Base-by-base conservation (phyloP, 2,797 vertebrate species). In the Setipinna tenuifilis region DNA sequence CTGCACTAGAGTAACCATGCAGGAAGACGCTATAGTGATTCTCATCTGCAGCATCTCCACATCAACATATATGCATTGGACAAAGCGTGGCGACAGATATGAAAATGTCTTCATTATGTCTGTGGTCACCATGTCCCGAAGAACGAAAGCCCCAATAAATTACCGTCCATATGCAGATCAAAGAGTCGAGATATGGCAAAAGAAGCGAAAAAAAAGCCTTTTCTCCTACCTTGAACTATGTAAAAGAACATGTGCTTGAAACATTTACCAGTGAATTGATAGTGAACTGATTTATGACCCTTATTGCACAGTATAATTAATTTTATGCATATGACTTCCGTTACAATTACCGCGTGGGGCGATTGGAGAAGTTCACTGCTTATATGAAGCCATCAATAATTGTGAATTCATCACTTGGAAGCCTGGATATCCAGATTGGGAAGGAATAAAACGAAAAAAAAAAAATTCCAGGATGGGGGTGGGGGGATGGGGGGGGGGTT, bases 301-400 rank as follows among this genome's bases (percentile, higher is more conserved):
- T 92, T 97, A 95, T 96, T 96, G 95, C 94, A 93, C 89, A 85
- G 94, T 92, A 96, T 95, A 96, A 97, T 97, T 97, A 97, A 97
- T 97, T 97, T 97, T 97, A 97, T 97, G 97, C 96, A 97, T 97
- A 97, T 97, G 96, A 96, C 96, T 97, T 97, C 97, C 95, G 96
- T 96, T 95, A 97, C 96, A 96, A 97, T 99, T 97, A 97, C 96
- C 92, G 90, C 91, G 91, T 87, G 86, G 92, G 92, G 92, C 93
- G 93, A 96, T 96, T 97, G 96, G 95, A 96, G 97, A 95, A 95
- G 95, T 96, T 96, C 94, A 93, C 95, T 95, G 95, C 95, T 93
- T 96, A 94, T 95, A 95, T 95, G 95, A 97, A 95, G 95, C 90
- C 95, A 95, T 95, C 95, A 95, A 95, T 96, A 95, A 96, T 88